phyloP scores from a whole-genome alignment of 2,797 vertebrate genomes.

The Lacerta agilis region DNA sequence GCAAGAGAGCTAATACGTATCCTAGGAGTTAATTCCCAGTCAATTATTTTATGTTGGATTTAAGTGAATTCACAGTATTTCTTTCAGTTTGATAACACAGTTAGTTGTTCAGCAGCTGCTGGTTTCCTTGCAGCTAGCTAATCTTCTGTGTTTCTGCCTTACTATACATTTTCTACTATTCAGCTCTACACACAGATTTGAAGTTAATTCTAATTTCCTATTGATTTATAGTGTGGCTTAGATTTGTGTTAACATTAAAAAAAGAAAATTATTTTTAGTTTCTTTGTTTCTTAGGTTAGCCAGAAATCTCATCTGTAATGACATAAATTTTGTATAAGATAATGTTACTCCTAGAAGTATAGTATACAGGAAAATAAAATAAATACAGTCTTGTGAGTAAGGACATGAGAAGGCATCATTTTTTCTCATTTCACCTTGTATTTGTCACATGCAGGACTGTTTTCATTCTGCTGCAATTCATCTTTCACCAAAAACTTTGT shows the following conservation, averaged over 20 bases:
- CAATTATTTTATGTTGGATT: neutral
- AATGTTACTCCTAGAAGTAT: no score
- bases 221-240: neutral
- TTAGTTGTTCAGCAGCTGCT: neutral
- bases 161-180: neutral
- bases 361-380: no score
- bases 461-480: no score
- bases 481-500: no score
- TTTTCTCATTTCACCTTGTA: no score
- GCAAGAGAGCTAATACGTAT: neutral
- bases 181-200: neutral
- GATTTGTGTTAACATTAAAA: neutral
- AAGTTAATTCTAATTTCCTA: neutral
- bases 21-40: neutral
- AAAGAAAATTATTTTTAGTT: neutral
- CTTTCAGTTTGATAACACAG: neutral
- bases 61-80: neutral
- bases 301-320: neutral
- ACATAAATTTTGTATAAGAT: no score
- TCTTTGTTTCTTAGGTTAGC: neutral
- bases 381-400: no score
- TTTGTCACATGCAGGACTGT: no score
- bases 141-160: neutral
- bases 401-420: no score
- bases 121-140: neutral